phyloP scores from a whole-genome alignment of 2,113 vertebrate species.

The Martes martes region DNA sequence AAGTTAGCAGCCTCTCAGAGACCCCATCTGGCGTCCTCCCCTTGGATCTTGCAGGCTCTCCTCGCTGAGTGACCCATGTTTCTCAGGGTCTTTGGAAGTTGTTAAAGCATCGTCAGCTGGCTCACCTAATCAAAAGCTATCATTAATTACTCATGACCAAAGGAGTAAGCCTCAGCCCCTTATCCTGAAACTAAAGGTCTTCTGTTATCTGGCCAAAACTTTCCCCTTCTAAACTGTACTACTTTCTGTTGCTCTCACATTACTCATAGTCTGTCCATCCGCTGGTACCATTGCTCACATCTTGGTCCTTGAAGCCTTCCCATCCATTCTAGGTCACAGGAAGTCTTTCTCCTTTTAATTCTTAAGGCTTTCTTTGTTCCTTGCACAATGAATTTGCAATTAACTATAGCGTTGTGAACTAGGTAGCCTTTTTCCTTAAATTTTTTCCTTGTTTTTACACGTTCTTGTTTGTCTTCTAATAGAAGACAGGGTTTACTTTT shows the following conservation, averaged over 20 bases:
- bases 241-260: neutral
- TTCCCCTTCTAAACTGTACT: neutral
- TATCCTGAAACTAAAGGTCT: neutral
- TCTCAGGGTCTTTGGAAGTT: neutral
- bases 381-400: neutral
- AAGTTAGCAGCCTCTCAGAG: neutral
- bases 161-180: neutral
- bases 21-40: neutral
- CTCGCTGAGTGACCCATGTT: neutral
- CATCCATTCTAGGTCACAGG: neutral
- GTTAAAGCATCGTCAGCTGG: neutral
- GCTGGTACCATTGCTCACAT: neutral
- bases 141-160: neutral
- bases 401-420: neutral
- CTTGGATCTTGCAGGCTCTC: neutral
- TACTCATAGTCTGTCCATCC: neutral
- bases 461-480: neutral
- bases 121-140: neutral
- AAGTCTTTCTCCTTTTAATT: neutral
- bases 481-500: neutral
- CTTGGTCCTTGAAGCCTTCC: neutral
- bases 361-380: neutral
- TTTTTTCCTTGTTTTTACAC: neutral
- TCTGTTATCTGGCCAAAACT: neutral
- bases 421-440: neutral